Evolutionary conservation across 2,113 vertebrate species (phyloP), one percentile per base, ranked within the genome.

Genomic region (Trochalopteron elliotii): DNA sequence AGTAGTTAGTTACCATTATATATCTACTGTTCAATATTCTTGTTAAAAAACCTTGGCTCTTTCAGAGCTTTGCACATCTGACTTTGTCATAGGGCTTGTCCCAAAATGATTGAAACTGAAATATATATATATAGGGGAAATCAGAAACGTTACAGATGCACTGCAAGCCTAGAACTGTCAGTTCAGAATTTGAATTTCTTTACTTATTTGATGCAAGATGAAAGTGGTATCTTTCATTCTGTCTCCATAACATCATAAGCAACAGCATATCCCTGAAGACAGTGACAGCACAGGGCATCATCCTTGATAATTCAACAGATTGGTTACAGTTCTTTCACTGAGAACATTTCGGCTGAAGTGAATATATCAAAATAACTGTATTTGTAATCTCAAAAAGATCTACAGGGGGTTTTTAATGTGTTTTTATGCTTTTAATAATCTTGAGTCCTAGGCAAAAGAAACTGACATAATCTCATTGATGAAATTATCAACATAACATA

Each of bases 81-180:
- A 87, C 44, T 89, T 45, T 63, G 52, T 57, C 74, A 72, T 0
- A 82, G 65, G 2, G 1, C 19, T 47, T 74, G 16, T 63, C 24
- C 50, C 17, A 50, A 16, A 91, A 80, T 40, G 50, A 90, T 6
- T 85, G 89, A 90, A 95, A 91, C 2, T 50, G 49, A 81, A 74
- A 74, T 9, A 57, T 12, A 57, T 22, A 60, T 49, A 63, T n/a
- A 24, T 33, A n/a, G 4, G 15, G 77, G 28, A 94, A 96, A 87
- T 60, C 60, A 45, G 31, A 89, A 87, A 64, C 80, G 22, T 39
- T 78, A 60, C 28, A 83, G 40, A 75, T 71, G 70, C 17, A 22
- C 18, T 56, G 45, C 24, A 92, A 94, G 71, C 74, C 91, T 83
- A 79, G 59, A 96, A 94, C 64, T 90, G 64, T 90, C 93, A 88